These are phyloP conservation scores for Rhinolophus sinicus DNA, from an alignment of 2,113 vertebrate species.

Conservation along the genomic window DNA sequence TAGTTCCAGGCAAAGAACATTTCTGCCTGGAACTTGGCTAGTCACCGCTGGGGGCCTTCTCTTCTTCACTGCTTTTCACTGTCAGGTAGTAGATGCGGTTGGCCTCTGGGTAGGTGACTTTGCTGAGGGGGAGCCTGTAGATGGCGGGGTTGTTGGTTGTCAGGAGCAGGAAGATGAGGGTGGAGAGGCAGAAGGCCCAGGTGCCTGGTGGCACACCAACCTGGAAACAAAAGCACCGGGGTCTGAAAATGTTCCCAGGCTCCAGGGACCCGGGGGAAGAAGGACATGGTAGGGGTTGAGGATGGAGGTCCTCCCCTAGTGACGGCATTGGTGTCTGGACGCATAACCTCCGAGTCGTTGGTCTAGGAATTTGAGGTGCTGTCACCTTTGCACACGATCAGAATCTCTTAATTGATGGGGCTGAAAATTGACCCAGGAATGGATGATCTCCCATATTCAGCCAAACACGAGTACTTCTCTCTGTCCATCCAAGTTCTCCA, in stretches of 20 bases:
- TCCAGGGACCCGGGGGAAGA: neutral
- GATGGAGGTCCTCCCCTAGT: neutral
- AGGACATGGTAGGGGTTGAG: neutral
- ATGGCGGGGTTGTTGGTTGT: constrained; percentile 89
- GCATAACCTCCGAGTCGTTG: neutral
- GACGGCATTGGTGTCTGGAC: neutral
- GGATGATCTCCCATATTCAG: neutral
- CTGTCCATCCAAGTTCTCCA: neutral
- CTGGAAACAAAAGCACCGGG: constrained; percentile 76
- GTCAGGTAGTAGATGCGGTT: constrained; percentile 89
- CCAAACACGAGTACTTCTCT: neutral
- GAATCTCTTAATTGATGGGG: neutral
- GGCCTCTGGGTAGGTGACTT: constrained; percentile 95
- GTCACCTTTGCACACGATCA: neutral
- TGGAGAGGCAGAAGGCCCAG: constrained; percentile 97
- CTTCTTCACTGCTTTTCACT: constrained; percentile 49
- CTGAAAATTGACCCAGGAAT: neutral
- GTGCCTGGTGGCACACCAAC: constrained; percentile 92
- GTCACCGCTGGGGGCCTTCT: constrained; percentile 63
- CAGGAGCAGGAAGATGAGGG: constrained; percentile 93
- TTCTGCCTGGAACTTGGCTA: constrained; percentile 48
- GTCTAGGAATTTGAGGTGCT: neutral
- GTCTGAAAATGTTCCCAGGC: neutral
- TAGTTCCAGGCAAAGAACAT: neutral
- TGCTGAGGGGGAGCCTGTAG: constrained; percentile 92